phyloP scores from a whole-genome alignment of 2,113 vertebrate species.

The Ploceus nigricollis region DNA sequence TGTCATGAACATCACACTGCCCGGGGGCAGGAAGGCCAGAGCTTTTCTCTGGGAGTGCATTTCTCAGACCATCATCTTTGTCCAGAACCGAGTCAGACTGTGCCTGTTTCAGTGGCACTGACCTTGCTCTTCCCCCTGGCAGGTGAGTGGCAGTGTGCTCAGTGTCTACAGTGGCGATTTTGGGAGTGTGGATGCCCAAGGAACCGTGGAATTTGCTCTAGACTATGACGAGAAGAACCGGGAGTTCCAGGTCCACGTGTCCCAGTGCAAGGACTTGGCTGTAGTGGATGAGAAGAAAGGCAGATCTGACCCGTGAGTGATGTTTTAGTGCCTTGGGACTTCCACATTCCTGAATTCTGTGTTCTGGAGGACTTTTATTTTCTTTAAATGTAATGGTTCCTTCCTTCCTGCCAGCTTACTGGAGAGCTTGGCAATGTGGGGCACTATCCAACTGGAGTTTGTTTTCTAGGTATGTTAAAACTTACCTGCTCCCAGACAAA shows the following conservation, averaged over 20 bases:
- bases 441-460: not conserved
- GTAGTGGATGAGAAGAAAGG: slow-evolving; percentile 73
- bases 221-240: slow-evolving; percentile 73
- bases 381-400: not conserved
- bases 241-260: slow-evolving; percentile 71
- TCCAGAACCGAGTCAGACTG: not conserved
- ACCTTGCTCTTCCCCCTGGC: not conserved
- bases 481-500: slow-evolving; percentile 75
- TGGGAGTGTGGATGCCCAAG: slow-evolving; percentile 72
- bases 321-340: not conserved
- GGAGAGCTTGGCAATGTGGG: not conserved
- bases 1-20: not conserved
- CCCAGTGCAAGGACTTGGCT: slow-evolving; percentile 72
- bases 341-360: not conserved
- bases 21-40: not conserved
- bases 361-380: not conserved
- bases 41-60: not conserved
- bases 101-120: not conserved
- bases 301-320: slow-evolving; percentile 74
- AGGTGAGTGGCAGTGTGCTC: slow-evolving; percentile 75
- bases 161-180: slow-evolving; percentile 74
- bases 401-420: not conserved
- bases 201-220: slow-evolving; percentile 70
- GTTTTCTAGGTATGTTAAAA: slow-evolving; percentile 70
- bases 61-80: not conserved